phyloP scores from a whole-genome alignment of 2,888 invertebrate genomes.

The Stenoptilia bipunctidactyla region DNA sequence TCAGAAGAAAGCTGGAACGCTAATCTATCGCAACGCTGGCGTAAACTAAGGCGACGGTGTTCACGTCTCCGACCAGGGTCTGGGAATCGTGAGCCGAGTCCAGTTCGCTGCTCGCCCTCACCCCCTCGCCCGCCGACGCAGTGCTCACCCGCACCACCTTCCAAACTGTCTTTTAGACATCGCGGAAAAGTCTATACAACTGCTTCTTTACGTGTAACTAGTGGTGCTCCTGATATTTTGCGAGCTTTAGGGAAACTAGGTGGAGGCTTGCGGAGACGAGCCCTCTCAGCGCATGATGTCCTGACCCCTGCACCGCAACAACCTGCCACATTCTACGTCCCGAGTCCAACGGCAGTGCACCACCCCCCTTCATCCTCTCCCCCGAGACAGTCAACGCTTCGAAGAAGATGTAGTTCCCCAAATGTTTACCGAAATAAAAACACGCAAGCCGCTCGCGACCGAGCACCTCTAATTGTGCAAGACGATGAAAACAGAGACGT shows the following conservation, averaged over 20 bases:
- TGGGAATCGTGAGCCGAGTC: conserved; percentile 64
- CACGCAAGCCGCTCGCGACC: conserved; percentile 34
- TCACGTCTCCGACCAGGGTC: conserved; percentile 76
- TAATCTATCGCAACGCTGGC: conserved; percentile 81
- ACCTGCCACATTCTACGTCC: conserved; percentile 79
- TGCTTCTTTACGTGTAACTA: conserved; percentile 58
- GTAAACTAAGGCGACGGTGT: conserved; percentile 78
- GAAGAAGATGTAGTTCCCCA: conserved; percentile 57
- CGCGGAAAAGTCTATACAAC: conserved; percentile 65
- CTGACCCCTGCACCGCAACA: conserved; percentile 69
- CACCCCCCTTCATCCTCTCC: conserved; percentile 55
- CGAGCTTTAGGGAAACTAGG: conserved; percentile 79
- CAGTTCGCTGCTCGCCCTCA: conserved; percentile 70
- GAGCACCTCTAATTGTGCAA: conserved; percentile 39
- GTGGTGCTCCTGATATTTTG: conserved; percentile 75
- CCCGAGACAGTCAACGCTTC: conserved; percentile 42
- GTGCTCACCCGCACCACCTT: conserved; percentile 58
- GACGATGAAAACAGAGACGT: conserved; percentile 56
- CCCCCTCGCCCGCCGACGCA: conserved; percentile 61
- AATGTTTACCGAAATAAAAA: conserved; percentile 50
- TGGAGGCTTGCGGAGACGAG: conserved; percentile 76
- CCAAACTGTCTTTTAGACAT: conserved; percentile 60
- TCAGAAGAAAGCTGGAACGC: conserved; percentile 82
- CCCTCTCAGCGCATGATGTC: conserved; percentile 79
- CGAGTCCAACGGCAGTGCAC: conserved; percentile 68